Base-by-base conservation (phyloP, 2,888 invertebrate genomes). In the Notodonta dromedarius region DNA sequence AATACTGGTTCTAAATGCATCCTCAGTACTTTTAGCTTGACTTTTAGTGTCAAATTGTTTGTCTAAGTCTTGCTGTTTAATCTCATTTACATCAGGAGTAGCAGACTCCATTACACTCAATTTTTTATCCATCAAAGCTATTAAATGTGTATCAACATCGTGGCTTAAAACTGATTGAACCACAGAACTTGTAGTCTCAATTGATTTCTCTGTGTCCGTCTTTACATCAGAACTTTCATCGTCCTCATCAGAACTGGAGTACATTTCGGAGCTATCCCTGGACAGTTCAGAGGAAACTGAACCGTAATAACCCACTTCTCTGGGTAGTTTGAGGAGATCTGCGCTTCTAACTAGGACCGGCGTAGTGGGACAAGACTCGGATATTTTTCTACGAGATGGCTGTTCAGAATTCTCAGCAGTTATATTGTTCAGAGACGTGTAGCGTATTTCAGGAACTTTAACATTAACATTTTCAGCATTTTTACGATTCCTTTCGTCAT, bases 181-280 rank as follows among this genome's bases (percentile, higher is more conserved):
- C 32, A 95, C 91, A 57, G 94, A 94, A 74, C 94, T 94, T 1
- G 95, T 94, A 11, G 95, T 95, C 76, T 95, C 95, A 54, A 91
- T 75, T 40, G 87, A 83, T 48, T 82, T 83, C 57, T 93, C 90
- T 55, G 86, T 83, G 65, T 94, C 94, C 51, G 90, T 87, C 73
- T 91, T 94, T 32, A 90, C 79, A 71, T 94, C 94, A 57, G 88
- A 91, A 67, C 92, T 92, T 70, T 94, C 91, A 53, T 94, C 90
- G 12, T 92, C 91, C 69, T 88, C 92, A 24, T 94, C 94, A 13
- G 91, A 89, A 63, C 87, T 88, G 0, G 92, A 82, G 69, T 89
- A 93, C 12, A 89, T 76, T 65, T 92, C 93, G 0, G 94, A 94
- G 69, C 94, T 94, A 54, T 91, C 93, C 9, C 85, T 90, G 0